Conservation (phyloP, 2,113 vertebrate species). For the Centropus unirufus region DNA sequence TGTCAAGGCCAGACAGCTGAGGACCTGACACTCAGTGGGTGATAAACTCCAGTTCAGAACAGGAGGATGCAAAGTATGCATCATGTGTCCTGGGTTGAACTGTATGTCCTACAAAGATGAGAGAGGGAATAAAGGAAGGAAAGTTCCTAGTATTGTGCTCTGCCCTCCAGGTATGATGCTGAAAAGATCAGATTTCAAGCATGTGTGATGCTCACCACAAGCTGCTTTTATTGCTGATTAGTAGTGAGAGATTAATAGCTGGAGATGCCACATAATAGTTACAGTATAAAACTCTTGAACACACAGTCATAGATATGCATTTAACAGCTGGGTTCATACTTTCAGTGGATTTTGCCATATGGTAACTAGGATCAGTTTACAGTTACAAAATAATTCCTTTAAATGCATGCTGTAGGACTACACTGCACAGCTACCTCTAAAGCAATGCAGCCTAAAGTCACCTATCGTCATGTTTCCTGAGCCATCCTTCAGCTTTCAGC, state of each 20-base stretch:
- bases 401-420: background rate
- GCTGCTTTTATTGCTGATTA: conserved; percentile 56
- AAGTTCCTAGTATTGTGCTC: background rate
- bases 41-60: background rate
- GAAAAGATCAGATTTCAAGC: conserved; percentile 42
- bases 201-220: conserved; percentile 48
- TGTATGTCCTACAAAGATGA: accelerated
- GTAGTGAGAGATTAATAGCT: conserved; percentile 62
- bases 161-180: conserved; percentile 16
- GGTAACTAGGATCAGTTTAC: conserved; percentile 71
- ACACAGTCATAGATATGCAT: conserved; percentile 20
- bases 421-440: background rate
- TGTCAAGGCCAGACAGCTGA: background rate
- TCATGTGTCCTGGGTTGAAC: background rate
- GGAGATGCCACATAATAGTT: conserved; percentile 47
- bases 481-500: background rate
- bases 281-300: conserved; percentile 44
- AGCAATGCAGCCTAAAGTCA: background rate
- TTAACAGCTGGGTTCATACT: conserved; percentile 72
- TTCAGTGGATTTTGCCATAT: conserved; percentile 65
- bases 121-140: background rate
- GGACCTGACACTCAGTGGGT: background rate
- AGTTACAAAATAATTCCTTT: conserved; percentile 48
- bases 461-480: background rate
- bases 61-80: background rate